Percentiles rank a stretch among this genome's conserved stretches.
Conservation (phyloP, 2,888 invertebrate species). For the Lasius platythorax region DNA sequence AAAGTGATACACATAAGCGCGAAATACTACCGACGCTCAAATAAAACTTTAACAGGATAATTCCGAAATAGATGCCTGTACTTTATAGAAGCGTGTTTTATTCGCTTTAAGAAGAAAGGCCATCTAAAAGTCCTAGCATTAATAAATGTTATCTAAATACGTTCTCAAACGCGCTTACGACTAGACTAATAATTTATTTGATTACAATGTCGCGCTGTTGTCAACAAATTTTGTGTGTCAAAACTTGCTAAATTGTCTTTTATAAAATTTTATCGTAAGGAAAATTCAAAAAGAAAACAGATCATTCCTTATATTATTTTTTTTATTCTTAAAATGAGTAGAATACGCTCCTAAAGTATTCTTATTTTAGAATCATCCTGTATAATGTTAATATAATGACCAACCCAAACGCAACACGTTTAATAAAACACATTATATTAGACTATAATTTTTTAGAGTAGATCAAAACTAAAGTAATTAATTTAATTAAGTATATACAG, state of each 20-base stretch:
- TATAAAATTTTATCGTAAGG: background rate
- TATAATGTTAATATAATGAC: background rate
- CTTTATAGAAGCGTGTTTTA: background rate
- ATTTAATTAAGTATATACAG: too few relatives aligned
- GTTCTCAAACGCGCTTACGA: background rate
- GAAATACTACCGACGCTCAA: constrained; percentile 35
- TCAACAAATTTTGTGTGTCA: background rate
- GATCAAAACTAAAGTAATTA: background rate
- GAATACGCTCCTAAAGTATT: background rate
- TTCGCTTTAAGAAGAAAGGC: background rate
- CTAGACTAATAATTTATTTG: constrained; percentile 12
- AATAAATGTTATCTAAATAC: background rate
- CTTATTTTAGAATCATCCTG: constrained; percentile 7
- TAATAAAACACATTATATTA: constrained; percentile 9
- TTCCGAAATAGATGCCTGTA: background rate
- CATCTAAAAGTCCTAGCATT: background rate
- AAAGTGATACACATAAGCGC: constrained; percentile 47
- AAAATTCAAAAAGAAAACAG: background rate
- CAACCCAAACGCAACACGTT: constrained; percentile 32
- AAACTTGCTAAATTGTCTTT: background rate
- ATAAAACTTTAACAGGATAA: constrained; percentile 19
- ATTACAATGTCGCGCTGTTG: background rate
- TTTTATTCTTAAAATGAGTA: background rate
- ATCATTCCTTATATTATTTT: background rate
- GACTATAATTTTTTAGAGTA: background rate